These are phyloP conservation scores for Brotula barbata DNA, from an alignment of 2,797 vertebrate species.

Conservation along the genomic window DNA sequence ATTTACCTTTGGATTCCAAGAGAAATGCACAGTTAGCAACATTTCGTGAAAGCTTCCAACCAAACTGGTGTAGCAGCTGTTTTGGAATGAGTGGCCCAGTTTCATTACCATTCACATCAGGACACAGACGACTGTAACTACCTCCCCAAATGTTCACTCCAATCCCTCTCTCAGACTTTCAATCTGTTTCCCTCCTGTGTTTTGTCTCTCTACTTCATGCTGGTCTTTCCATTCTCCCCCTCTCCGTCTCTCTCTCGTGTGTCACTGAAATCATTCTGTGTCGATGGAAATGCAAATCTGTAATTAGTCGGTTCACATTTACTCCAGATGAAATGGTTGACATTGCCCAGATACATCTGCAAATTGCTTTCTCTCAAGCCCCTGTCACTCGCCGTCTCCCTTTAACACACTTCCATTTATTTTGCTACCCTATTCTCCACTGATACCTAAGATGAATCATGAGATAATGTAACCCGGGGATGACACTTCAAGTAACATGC, in stretches of 20 bases:
- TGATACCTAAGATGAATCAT: conserved; percentile 6
- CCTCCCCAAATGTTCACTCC: neutral
- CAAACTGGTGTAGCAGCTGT: conserved; percentile 11
- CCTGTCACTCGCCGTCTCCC: neutral
- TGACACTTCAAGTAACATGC: conserved; percentile 37
- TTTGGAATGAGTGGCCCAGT: neutral
- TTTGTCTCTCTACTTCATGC: conserved; percentile 10
- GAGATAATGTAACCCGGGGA: conserved; percentile 14
- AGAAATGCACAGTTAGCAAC: rapidly evolving
- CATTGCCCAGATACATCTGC: conserved; percentile 14
- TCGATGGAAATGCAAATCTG: conserved; percentile 39
- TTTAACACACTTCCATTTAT: neutral
- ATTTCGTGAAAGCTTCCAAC: conserved; percentile 12
- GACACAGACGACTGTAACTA: conserved; percentile 21
- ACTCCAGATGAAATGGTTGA: conserved; percentile 37
- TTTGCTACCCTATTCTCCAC: conserved; percentile 14
- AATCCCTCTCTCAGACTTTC: conserved; percentile 4
- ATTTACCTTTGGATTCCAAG: neutral
- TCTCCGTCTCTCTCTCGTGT: neutral
- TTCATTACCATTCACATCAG: conserved; percentile 40
- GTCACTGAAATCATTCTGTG: conserved; percentile 25
- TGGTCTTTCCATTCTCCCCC: neutral
- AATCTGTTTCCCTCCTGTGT: conserved; percentile 4
- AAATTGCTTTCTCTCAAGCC: conserved; percentile 3
- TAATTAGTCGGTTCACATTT: conserved; percentile 43